phyloP scores from a whole-genome alignment of 2,113 vertebrate genomes.

The Podarcis muralis region DNA sequence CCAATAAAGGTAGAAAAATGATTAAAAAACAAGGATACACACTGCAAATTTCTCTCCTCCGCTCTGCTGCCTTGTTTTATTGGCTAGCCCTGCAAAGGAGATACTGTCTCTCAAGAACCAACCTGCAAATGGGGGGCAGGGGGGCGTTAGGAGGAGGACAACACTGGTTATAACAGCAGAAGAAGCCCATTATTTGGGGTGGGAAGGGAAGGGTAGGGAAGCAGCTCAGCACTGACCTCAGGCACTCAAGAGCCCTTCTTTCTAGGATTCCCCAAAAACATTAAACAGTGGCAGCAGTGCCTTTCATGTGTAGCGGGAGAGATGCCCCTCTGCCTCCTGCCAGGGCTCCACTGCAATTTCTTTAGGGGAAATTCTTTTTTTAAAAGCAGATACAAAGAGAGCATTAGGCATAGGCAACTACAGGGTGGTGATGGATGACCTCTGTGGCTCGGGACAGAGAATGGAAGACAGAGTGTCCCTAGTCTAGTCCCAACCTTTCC shows the following conservation, averaged over 20 bases:
- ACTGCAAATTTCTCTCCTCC: conserved; percentile 15
- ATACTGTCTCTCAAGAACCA: not conserved
- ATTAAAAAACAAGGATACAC: conserved; percentile 62
- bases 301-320: too few relatives aligned
- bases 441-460: too few relatives aligned
- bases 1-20: conserved; percentile 67
- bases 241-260: not conserved
- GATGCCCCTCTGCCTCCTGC: not conserved
- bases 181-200: not conserved
- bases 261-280: not conserved
- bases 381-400: too few relatives aligned
- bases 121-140: accelerated
- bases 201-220: not conserved
- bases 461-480: not conserved
- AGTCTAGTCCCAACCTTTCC: not conserved
- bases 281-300: not conserved
- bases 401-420: too few relatives aligned
- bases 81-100: not conserved
- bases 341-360: not conserved
- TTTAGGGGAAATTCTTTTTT: too few relatives aligned
- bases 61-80: not conserved
- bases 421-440: too few relatives aligned
- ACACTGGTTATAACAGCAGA: not conserved
- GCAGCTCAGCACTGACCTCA: not conserved
- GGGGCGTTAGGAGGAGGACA: not conserved